These are phyloP conservation scores for Notarius lentiginosus DNA, from an alignment of 2,113 vertebrate genomes.

Conservation along the genomic window DNA sequence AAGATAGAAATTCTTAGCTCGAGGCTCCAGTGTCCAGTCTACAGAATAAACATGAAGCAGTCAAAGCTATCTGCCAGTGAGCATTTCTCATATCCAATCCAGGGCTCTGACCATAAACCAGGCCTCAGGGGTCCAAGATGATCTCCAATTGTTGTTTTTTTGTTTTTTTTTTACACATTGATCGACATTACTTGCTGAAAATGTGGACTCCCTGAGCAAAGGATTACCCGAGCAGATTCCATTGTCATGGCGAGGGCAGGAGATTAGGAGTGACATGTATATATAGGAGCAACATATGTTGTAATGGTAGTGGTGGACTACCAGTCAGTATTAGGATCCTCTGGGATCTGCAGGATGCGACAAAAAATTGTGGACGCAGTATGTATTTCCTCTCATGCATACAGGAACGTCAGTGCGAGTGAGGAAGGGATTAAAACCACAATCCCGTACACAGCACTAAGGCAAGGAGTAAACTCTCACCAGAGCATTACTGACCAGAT, in stretches of 20 bases:
- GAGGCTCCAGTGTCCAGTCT: not conserved
- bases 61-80: not conserved
- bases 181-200: not conserved
- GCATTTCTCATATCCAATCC: not conserved
- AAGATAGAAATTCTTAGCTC: not conserved
- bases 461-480: not conserved
- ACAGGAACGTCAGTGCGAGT: not conserved
- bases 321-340: not conserved
- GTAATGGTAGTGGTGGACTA: not conserved
- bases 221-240: not conserved
- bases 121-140: not conserved
- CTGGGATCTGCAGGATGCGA: not conserved
- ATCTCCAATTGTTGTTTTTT: not conserved
- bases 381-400: not conserved
- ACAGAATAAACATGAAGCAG: not conserved
- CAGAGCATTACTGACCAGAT: not conserved
- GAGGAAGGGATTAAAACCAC: not conserved
- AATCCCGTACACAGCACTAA: not conserved
- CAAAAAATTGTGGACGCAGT: not conserved
- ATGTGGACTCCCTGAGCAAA: not conserved
- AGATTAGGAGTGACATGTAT: not conserved
- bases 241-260: not conserved
- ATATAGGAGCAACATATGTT: not conserved
- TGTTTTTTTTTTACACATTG: not conserved
- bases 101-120: not conserved